Evolutionary conservation across 1,140 invertebrate genomes (phyloP).

Genomic region (Panagrolaimus sp.): DNA sequence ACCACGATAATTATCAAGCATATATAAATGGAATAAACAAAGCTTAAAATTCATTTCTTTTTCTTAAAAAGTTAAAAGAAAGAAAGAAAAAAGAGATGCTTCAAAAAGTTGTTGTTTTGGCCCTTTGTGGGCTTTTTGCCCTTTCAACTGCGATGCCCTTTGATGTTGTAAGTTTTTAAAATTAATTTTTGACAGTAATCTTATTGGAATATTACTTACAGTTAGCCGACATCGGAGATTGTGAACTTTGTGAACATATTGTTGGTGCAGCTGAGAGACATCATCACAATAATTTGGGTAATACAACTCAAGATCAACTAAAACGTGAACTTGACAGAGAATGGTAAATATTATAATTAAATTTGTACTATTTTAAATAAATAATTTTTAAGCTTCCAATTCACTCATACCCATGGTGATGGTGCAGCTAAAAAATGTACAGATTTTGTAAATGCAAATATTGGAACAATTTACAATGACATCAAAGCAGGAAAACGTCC

Average conservation of each 20-base stretch:
- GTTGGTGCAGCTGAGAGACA: not conserved
- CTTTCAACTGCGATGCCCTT: not conserved
- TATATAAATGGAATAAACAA: not conserved
- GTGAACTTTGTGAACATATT: not conserved
- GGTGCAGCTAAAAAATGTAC: not conserved
- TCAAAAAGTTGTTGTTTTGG: not conserved
- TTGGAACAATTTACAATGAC: not conserved
- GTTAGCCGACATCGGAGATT: not conserved
- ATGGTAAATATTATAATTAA: too few species aligned
- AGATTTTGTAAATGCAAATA: not conserved
- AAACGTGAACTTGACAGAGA: conserved; percentile 9
- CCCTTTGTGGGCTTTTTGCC: not conserved
- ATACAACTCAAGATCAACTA: not conserved
- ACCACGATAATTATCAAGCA: too few species aligned
- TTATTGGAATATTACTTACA: not conserved
- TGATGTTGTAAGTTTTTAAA: not conserved
- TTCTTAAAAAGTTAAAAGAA: conserved; percentile 16
- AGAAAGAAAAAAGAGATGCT: too few species aligned
- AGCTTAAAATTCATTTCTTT: conserved; percentile 22
- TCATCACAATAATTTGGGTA: not conserved
- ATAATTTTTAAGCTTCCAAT: too few species aligned
- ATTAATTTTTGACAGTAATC: not conserved
- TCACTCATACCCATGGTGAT: not conserved
- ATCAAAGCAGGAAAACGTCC: conserved; percentile 13
- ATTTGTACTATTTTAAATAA: too few species aligned